phyloP scores from a whole-genome alignment of 2,797 vertebrate genomes.

The Mormyrops boulengeri region DNA sequence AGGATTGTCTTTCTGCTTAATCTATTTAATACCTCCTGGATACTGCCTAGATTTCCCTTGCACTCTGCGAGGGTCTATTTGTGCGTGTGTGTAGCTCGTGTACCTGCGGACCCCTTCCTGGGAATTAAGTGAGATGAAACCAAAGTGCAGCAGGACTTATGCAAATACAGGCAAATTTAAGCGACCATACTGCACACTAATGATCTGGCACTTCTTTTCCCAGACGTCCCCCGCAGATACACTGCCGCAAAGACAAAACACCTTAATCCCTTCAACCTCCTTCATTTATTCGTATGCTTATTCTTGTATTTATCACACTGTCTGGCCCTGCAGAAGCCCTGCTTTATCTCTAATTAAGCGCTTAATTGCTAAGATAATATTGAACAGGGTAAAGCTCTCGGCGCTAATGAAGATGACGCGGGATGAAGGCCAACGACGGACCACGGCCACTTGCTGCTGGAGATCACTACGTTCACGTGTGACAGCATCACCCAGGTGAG shows the following conservation, averaged over 20 bases:
- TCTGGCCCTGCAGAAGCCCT: constrained; percentile 5
- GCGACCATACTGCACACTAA: not conserved
- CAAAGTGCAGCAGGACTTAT: not conserved
- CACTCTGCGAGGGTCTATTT: not conserved
- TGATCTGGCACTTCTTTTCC: not conserved
- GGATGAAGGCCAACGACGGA: not conserved
- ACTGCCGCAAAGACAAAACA: not conserved
- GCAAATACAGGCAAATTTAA: not conserved
- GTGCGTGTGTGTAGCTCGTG: not conserved
- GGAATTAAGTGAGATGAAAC: not conserved
- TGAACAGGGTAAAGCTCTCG: not conserved
- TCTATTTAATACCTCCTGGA: constrained; percentile 25
- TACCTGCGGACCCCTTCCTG: not conserved
- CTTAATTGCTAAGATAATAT: constrained; percentile 24
- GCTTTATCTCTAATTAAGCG: constrained; percentile 34
- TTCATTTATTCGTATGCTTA: not conserved
- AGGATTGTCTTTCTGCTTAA: constrained; percentile 18
- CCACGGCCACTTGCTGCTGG: not conserved
- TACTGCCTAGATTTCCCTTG: constrained; percentile 9
- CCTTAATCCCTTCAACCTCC: not conserved
- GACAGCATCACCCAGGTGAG: not conserved
- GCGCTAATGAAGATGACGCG: not conserved
- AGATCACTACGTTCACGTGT: not conserved
- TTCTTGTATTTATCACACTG: not conserved
- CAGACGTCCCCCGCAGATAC: not conserved